Conservation (phyloP, 2,888 invertebrate species). For the Lycaena phlaeas region DNA sequence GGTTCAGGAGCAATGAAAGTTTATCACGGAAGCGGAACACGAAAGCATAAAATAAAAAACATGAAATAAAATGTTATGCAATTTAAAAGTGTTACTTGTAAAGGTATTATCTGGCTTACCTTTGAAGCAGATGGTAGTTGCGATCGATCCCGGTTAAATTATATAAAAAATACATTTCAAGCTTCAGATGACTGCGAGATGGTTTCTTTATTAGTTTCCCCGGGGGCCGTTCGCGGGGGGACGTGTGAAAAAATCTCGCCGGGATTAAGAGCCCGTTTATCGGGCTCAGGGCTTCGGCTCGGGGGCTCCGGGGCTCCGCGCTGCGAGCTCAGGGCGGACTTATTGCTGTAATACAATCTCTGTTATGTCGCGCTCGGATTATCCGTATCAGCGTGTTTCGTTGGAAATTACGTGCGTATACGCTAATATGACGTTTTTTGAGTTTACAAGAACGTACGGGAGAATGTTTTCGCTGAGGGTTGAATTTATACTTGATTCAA, state of each 20-base stretch:
- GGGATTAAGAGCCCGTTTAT: conserved; percentile 63
- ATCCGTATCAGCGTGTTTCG: conserved; percentile 49
- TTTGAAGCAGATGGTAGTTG: conserved; percentile 38
- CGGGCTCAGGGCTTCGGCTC: no score
- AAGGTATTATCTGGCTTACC: conserved; percentile 1
- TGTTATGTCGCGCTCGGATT: conserved; percentile 64
- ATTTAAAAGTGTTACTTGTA: no score
- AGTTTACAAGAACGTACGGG: not conserved
- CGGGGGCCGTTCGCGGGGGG: conserved; percentile 45
- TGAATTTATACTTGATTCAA: no score
- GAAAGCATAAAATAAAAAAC: no score
- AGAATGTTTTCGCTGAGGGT: no score
- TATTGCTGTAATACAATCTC: conserved; percentile 69
- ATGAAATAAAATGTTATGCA: no score
- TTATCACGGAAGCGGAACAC: no score
- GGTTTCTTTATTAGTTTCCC: conserved; percentile 73
- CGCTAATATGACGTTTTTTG: conserved; percentile 14
- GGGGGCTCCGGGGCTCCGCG: conserved; percentile 32
- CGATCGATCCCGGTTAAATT: conserved; percentile 71
- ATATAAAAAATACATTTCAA: conserved; percentile 75
- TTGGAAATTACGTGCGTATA: conserved; percentile 27
- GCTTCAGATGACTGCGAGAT: conserved; percentile 68
- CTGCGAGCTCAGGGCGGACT: no score
- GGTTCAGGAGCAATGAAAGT: no score
- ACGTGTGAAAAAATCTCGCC: conserved; percentile 66